A percentile compares a stretch with the other conserved stretches of the same genome.
These are phyloP conservation scores for Elaphurus davidianus DNA, from an alignment of 2,113 vertebrate species.

Conservation along the genomic window DNA sequence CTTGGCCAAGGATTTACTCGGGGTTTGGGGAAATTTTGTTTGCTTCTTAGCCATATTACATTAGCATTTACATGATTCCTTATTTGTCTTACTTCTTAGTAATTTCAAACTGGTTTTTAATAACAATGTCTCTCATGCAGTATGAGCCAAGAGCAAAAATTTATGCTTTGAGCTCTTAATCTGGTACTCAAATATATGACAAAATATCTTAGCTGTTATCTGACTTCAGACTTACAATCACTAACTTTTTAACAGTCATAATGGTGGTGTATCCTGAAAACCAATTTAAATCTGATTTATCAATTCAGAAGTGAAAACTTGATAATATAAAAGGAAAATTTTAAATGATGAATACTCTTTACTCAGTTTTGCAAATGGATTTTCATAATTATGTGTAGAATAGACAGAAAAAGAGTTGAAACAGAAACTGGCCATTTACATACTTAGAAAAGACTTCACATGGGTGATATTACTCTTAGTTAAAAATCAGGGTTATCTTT, in stretches of 20 bases:
- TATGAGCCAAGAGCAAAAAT: not conserved
- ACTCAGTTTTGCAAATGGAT: not conserved
- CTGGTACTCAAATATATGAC: not conserved
- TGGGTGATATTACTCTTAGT: not conserved
- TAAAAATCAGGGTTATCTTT: conserved; percentile 19
- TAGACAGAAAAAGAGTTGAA: not conserved
- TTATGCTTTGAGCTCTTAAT: conserved; percentile 19
- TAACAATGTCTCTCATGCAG: not conserved
- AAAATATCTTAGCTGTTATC: not conserved
- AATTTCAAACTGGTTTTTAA: conserved; percentile 40
- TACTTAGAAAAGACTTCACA: not conserved
- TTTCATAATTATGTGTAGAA: conserved; percentile 12
- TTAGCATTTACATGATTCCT: conserved; percentile 44
- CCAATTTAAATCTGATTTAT: not conserved
- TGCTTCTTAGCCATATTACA: conserved; percentile 14
- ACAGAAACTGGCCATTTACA: not conserved
- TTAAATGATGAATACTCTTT: not conserved
- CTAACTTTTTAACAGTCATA: conserved; percentile 1
- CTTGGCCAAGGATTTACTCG: not conserved
- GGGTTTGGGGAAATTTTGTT: conserved; percentile 16
- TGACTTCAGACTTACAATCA: not conserved
- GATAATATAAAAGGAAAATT: not conserved
- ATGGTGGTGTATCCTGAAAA: not conserved
- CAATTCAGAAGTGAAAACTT: not conserved
- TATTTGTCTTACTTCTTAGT: conserved; percentile 30